These are phyloP conservation scores for Nyctibius bracteatus DNA, from an alignment of 2,113 vertebrate species.

Conservation along the genomic window DNA sequence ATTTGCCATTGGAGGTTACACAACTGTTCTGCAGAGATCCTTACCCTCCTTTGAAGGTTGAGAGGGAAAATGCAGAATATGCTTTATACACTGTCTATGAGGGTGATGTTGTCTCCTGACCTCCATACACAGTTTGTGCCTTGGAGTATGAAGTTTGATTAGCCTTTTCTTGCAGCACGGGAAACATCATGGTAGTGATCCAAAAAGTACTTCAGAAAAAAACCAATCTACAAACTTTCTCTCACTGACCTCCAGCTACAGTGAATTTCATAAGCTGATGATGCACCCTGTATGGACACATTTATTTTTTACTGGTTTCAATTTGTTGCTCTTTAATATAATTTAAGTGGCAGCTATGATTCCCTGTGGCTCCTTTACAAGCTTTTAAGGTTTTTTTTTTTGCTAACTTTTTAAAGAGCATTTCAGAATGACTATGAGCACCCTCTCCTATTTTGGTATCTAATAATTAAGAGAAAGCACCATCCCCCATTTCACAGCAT, in stretches of 20 bases:
- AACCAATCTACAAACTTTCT: slow-evolving; percentile 44
- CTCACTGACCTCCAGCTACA: slow-evolving; percentile 31
- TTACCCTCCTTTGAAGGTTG: background rate
- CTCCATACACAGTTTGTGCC: slow-evolving; percentile 18
- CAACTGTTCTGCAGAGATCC: background rate
- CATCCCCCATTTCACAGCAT: background rate
- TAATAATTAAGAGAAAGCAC: background rate
- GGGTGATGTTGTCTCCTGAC: slow-evolving; percentile 24
- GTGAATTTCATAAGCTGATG: slow-evolving; percentile 60
- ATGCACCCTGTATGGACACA: slow-evolving; percentile 54
- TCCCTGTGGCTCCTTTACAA: slow-evolving; percentile 37
- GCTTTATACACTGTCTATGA: slow-evolving; percentile 23
- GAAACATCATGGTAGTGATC: slow-evolving; percentile 40
- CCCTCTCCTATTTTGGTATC: background rate
- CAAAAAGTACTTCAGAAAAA: slow-evolving; percentile 48
- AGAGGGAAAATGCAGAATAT: slow-evolving; percentile 45
- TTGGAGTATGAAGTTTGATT: slow-evolving; percentile 51
- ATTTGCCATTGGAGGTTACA: background rate
- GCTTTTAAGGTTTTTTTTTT: slow-evolving; percentile 47
- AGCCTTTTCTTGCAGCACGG: slow-evolving; percentile 2
- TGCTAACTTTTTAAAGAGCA: background rate
- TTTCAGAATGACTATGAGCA: background rate
- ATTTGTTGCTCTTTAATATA: slow-evolving; percentile 61
- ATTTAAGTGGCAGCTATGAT: slow-evolving; percentile 57
- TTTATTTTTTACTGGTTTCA: slow-evolving; percentile 62